These are phyloP conservation scores for Leucania comma DNA, from an alignment of 2,888 invertebrate genomes.

Conservation along the genomic window DNA sequence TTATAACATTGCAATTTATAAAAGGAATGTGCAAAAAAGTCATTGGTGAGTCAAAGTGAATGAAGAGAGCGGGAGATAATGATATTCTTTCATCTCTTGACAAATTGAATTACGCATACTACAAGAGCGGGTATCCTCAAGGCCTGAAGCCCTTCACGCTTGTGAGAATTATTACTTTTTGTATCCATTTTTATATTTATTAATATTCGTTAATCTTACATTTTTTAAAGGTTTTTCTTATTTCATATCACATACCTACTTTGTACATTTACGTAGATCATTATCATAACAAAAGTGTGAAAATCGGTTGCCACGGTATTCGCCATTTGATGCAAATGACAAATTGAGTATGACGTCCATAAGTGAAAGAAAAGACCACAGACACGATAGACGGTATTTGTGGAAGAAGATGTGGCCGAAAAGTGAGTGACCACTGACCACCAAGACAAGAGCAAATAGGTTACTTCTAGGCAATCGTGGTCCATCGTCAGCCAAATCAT, in stretches of 20 bases:
- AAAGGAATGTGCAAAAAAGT: slow-evolving; percentile 10
- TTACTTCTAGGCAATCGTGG: too few species aligned
- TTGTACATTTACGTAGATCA: background rate
- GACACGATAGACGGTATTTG: background rate
- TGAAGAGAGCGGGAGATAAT: slow-evolving; percentile 18
- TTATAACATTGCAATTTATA: slow-evolving; percentile 12
- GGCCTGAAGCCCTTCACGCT: slow-evolving; percentile 28
- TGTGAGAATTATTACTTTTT: slow-evolving; percentile 16
- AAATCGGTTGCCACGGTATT: background rate
- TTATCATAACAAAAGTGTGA: background rate
- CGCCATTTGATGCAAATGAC: background rate
- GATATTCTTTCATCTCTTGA: slow-evolving; percentile 42
- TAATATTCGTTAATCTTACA: background rate
- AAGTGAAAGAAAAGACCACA: background rate
- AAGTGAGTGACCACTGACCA: background rate
- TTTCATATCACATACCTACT: too few species aligned
- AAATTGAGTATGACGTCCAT: background rate
- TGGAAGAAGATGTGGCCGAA: background rate
- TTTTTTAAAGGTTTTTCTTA: background rate
- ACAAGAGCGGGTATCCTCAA: slow-evolving; percentile 41
- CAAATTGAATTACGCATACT: slow-evolving; percentile 59
- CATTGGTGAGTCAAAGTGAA: slow-evolving; percentile 5
- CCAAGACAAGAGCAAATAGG: too few species aligned
- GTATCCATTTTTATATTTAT: slow-evolving; percentile 2
- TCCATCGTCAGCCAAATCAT: too few species aligned